A percentile compares a stretch with the other conserved stretches of the same genome.
Conservation (phyloP, 2,888 invertebrate genomes). For the Aleiodes alternator region DNA sequence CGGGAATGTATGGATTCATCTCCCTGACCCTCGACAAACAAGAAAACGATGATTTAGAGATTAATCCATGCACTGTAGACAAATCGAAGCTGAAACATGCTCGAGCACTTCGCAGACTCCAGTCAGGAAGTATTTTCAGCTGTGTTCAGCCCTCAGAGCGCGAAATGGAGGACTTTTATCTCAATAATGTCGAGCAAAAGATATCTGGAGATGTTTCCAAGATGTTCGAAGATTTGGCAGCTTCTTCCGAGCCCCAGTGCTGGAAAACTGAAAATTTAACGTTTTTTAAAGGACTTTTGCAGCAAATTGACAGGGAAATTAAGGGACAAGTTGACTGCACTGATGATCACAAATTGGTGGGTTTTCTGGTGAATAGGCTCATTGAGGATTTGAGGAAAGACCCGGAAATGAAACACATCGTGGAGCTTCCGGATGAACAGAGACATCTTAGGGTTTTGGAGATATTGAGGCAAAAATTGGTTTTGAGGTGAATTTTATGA, state of each 20-base stretch:
- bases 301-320: conserved; percentile 75
- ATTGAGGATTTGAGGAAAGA: conserved; percentile 56
- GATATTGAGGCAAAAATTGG: conserved; percentile 58
- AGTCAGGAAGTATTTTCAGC: conserved; percentile 41
- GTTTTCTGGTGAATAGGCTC: conserved; percentile 56
- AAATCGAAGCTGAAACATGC: conserved; percentile 53
- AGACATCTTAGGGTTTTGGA: conserved; percentile 55
- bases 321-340: conserved; percentile 62
- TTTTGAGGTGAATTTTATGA: conserved; percentile 52
- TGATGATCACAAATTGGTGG: conserved; percentile 55
- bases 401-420: conserved; percentile 55
- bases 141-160: conserved; percentile 51
- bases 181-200: conserved; percentile 56
- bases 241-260: conserved; percentile 49
- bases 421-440: conserved; percentile 53
- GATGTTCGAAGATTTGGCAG: conserved; percentile 51
- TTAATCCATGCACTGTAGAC: conserved; percentile 54
- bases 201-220: conserved; percentile 56
- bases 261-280: conserved; percentile 67
- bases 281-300: conserved; percentile 74
- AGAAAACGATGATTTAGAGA: conserved; percentile 70
- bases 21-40: conserved; percentile 74
- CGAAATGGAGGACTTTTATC: conserved; percentile 59
- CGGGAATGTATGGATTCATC: conserved; percentile 76
- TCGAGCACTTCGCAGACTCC: conserved; percentile 52